Evolutionary conservation across 2,797 vertebrate species (phyloP), one percentile per base, ranked within the genome.

Genomic region (Melanogrammus aeglefinus): DNA sequence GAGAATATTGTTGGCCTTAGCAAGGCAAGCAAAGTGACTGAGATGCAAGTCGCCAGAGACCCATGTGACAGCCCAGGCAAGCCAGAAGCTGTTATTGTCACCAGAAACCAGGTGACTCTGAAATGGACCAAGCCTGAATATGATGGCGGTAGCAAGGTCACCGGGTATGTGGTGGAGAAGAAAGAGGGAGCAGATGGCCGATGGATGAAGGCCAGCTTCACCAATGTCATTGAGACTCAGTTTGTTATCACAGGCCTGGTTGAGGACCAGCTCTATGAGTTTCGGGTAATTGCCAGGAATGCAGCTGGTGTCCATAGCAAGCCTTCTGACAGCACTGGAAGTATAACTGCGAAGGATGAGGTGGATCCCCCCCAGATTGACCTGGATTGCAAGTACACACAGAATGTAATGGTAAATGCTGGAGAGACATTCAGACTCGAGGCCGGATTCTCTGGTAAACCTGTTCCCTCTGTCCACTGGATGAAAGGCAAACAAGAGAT

Each of bases 171-270:
- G 75, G 96, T 99, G 90, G 98, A 99, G 91, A 99, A 98, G 92
- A 98, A 97, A 81, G 94, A 99, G 83, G 88, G 95, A 78, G 89
- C 92, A 57, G 95, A 94, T 2, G 97, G 97, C 12, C 97, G 97
- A n/a, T 99, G 98, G 98, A 99, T 99, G 98, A 99, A 99, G 88
- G 97, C 98, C 83, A 99, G 97, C 89, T 99, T 99, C 81, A 88
- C 98, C 72, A 99, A 99, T 83, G 83, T 99, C 36, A 95, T 97
- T 85, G 96, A 97, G 76, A 99, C 97, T 24, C 91, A 96, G 0
- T 99, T 98, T 95, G 95, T 95, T 91, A 96, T 97, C 84, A 97
- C 96, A 78, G 97, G 95, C 85, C 95, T 99, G 47, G 91, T 92
- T 51, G 98, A 99, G 94, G 95, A 98, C 86, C 95, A 98, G 35